These are phyloP conservation scores for Seriola aureovittata DNA, from an alignment of 2,113 vertebrate species.

Conservation along the genomic window DNA sequence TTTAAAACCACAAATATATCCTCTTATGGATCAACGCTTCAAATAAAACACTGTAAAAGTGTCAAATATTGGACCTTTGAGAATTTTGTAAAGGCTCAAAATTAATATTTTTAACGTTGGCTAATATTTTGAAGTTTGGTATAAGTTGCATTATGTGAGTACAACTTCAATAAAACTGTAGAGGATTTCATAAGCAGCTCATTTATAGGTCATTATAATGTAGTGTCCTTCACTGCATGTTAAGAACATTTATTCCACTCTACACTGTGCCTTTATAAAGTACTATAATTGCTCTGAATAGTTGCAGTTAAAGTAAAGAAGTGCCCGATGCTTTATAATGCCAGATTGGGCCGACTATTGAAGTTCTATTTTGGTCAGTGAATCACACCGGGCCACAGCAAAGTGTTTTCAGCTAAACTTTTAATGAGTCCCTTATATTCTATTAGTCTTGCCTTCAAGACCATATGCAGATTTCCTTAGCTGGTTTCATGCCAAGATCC, in stretches of 20 bases:
- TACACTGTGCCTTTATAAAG: neutral
- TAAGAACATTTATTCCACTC: neutral
- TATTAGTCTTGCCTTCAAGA: slow-evolving; percentile 16
- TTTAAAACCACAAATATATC: too few species aligned
- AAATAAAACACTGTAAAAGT: too few species aligned
- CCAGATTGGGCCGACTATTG: neutral
- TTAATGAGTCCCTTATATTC: slow-evolving; percentile 50
- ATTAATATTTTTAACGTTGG: too few species aligned
- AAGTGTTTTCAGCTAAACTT: slow-evolving; percentile 40
- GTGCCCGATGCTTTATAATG: neutral
- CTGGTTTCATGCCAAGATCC: slow-evolving; percentile 36
- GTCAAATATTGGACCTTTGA: too few species aligned
- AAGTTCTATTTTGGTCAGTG: slow-evolving; percentile 31
- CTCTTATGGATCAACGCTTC: too few species aligned
- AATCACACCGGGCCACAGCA: slow-evolving; percentile 29
- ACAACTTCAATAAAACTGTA: neutral
- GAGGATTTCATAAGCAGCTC: neutral
- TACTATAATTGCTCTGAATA: neutral
- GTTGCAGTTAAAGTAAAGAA: neutral
- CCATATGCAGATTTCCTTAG: slow-evolving; percentile 5
- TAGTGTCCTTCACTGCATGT: neutral
- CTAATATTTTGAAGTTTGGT: neutral
- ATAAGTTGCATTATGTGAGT: neutral
- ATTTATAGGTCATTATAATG: neutral
- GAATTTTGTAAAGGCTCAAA: too few species aligned